phyloP scores from a whole-genome alignment of 2,113 vertebrate species.

The Pseudorectes ferrugineus region DNA sequence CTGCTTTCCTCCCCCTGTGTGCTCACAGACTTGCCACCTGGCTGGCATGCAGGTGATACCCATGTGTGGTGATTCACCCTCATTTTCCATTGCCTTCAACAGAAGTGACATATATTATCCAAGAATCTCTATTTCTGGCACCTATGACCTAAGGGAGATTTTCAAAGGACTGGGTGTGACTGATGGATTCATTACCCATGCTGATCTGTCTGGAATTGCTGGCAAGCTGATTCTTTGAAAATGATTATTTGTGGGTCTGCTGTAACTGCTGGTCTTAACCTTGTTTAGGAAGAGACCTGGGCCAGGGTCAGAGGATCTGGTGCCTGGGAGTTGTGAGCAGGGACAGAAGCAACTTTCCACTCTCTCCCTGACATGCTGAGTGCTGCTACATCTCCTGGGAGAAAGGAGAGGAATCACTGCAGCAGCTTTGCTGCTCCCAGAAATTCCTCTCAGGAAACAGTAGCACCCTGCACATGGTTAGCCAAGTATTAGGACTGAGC shows the following conservation, averaged over 20 bases:
- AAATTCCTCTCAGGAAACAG: neutral
- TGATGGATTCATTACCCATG: conserved; percentile 69
- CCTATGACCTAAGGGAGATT: conserved; percentile 57
- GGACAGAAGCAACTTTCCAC: neutral
- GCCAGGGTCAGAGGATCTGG: neutral
- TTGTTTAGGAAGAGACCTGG: neutral
- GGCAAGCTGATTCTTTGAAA: conserved; percentile 67
- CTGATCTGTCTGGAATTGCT: conserved; percentile 73
- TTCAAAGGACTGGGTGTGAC: conserved; percentile 71
- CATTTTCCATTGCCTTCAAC: neutral
- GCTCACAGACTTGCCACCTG: neutral
- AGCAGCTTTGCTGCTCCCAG: neutral
- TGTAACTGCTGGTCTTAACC: neutral
- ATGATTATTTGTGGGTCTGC: neutral
- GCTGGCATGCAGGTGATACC: neutral
- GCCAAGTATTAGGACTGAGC: neutral
- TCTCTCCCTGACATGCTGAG: neutral
- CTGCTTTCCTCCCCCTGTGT: neutral
- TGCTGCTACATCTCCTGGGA: neutral
- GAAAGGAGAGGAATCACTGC: neutral
- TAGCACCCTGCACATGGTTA: neutral
- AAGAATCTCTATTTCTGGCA: conserved; percentile 75
- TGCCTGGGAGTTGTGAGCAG: neutral
- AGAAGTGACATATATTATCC: conserved; percentile 36
- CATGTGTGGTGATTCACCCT: neutral